phyloP scores from a whole-genome alignment of 1,140 invertebrate genomes.

The Lerema accius region DNA sequence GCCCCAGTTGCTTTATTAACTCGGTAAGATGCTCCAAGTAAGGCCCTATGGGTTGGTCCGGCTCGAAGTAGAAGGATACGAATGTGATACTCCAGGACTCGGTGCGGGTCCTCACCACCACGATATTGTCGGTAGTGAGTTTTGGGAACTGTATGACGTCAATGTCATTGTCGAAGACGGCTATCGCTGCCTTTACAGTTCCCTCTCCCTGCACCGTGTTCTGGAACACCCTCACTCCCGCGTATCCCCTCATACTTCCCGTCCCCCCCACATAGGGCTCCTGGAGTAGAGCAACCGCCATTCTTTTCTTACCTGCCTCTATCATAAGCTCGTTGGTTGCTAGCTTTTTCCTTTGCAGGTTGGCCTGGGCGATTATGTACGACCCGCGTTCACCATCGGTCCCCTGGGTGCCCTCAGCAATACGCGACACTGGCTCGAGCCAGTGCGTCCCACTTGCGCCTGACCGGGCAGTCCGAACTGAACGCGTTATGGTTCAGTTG shows the following conservation, averaged over 20 bases:
- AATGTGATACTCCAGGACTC: not conserved
- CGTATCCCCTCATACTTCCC: not conserved
- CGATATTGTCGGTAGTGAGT: conserved; percentile 9
- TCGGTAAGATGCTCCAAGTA: not conserved
- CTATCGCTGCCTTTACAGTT: not conserved
- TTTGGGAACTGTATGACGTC: not conserved
- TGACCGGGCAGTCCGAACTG: not conserved
- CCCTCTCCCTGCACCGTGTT: not conserved
- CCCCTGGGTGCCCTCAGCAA: not conserved
- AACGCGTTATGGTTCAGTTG: not conserved
- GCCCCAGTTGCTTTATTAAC: not conserved
- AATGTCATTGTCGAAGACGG: not conserved
- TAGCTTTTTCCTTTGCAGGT: not conserved
- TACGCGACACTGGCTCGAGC: not conserved
- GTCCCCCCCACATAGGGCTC: not conserved
- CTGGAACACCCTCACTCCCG: not conserved
- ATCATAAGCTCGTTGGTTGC: not conserved
- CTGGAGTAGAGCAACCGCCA: not conserved
- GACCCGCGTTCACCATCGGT: not conserved
- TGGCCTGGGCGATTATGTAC: not conserved
- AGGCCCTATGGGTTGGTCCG: not conserved
- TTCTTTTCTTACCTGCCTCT: not conserved
- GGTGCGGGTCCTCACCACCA: not conserved
- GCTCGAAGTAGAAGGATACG: conserved; percentile 1
- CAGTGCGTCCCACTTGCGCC: conserved; percentile 1